These are phyloP conservation scores for Rhinoraja longicauda DNA, from an alignment of 2,797 vertebrate species.

Conservation along the genomic window DNA sequence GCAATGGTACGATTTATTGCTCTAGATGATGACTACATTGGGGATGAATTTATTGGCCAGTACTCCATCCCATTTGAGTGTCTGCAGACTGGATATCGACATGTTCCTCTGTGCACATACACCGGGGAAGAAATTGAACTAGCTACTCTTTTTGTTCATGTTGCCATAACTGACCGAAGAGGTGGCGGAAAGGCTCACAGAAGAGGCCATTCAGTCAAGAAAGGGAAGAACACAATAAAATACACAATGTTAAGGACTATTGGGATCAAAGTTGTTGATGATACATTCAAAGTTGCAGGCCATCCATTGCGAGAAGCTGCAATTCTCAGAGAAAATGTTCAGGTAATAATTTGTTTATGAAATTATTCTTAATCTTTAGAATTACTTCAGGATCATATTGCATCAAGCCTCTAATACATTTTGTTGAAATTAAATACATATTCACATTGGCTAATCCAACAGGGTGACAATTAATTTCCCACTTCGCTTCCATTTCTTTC, in stretches of 20 bases:
- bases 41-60: slow-evolving; percentile 95
- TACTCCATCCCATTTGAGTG: slow-evolving; percentile 87
- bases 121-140: slow-evolving; percentile 81
- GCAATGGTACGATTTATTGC: slow-evolving; percentile 91
- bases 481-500: neutral
- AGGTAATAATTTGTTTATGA: slow-evolving; percentile 59
- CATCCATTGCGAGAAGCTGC: slow-evolving; percentile 78
- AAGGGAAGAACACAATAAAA: slow-evolving; percentile 78
- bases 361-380: neutral
- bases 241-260: slow-evolving; percentile 83
- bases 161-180: slow-evolving; percentile 84
- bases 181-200: slow-evolving; percentile 86
- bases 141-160: slow-evolving; percentile 84
- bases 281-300: slow-evolving; percentile 76
- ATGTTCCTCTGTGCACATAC: slow-evolving; percentile 81
- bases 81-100: slow-evolving; percentile 87
- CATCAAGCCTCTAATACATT: neutral
- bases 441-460: neutral
- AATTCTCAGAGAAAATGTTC: slow-evolving; percentile 84
- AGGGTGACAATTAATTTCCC: neutral
- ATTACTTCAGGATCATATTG: neutral
- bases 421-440: neutral
- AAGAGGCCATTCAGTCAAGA: slow-evolving; percentile 78
- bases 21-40: slow-evolving; percentile 94
- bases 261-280: slow-evolving; percentile 81